Evolutionary conservation across 2,888 invertebrate genomes (phyloP).

Genomic region (Encarsia formosa): DNA sequence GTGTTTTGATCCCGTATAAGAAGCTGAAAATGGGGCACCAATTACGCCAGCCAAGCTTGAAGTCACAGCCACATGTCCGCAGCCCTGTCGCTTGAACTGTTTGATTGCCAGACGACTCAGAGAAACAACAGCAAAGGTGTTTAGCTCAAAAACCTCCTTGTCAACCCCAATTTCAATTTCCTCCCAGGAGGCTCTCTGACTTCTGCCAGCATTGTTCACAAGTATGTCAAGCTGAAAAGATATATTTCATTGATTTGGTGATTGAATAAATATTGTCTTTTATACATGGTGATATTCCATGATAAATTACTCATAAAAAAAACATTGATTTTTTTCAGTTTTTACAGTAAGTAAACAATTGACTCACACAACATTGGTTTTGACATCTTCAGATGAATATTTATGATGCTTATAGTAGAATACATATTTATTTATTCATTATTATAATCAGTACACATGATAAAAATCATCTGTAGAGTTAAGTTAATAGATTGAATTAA

Average conservation of each 20-base stretch:
- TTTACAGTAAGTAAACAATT: no score
- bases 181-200: constrained; percentile 67
- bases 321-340: no score
- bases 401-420: no score
- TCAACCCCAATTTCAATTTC: constrained; percentile 69
- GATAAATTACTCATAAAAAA: no score
- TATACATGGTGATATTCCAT: no score
- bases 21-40: constrained; percentile 63
- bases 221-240: constrained; percentile 64
- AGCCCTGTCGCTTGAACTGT: constrained; percentile 56
- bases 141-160: constrained; percentile 69
- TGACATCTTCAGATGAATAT: no score
- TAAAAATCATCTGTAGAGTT: no score
- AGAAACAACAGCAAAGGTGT: constrained; percentile 70
- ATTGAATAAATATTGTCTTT: not conserved
- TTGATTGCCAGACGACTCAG: constrained; percentile 66
- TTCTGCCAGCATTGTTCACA: constrained; percentile 77
- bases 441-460: no score
- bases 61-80: constrained; percentile 70
- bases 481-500: no score
- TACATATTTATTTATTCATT: no score
- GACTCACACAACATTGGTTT: no score
- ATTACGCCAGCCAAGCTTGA: constrained; percentile 71
- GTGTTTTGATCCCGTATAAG: constrained; percentile 72
- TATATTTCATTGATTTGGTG: not conserved